Base-by-base conservation (phyloP, 2,797 vertebrate genomes). In the Typhlichthys subterraneus region DNA sequence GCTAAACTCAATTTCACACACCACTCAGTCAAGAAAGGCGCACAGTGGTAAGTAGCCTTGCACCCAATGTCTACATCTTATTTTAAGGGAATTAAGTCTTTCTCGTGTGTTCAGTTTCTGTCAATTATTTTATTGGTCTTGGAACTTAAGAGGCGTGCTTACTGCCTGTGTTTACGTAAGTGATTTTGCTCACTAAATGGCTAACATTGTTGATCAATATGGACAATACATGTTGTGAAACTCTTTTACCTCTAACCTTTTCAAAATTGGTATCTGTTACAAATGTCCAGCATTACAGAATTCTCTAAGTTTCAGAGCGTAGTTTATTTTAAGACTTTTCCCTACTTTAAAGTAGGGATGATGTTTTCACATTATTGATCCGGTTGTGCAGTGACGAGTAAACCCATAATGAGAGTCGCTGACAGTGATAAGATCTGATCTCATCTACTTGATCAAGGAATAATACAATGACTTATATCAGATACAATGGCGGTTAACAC, bases 21-120 rank as follows among this genome's bases (percentile, higher is more conserved):
- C 45, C 12, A 33, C 38, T 77, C 72, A 67, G 53, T 70, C 53
- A 70, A 65, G 57, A 45, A 66, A 53, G 42, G 19, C 53, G 50
- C 65, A 13, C 60, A 17, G 46, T 12, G 81, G 92, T 94, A 87
- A 91, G 91, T 89, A 61, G 42, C 3, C 15, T 65, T 6, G 1
- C 1, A 52, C 53, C 17, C 17, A 17, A 69, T 71, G 67, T 63
- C 56, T 56, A 6, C 4, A 38, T 9, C 23, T 55, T 14, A 1
- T 65, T 45, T 63, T 1, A 9, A 48, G 8, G 5, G n/a, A 69
- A 12, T 1, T 2, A 59, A 72, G 46, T 17, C 1, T 0, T 50
- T 63, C 19, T 53, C 12, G 11, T 45, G 17, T 33, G 2, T 42
- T 15, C 3, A 19, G 23, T 29, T 45, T 52, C 12, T 46, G 10